Conservation (phyloP, 2,888 invertebrate species). For the Drosophila mayaguana region DNA sequence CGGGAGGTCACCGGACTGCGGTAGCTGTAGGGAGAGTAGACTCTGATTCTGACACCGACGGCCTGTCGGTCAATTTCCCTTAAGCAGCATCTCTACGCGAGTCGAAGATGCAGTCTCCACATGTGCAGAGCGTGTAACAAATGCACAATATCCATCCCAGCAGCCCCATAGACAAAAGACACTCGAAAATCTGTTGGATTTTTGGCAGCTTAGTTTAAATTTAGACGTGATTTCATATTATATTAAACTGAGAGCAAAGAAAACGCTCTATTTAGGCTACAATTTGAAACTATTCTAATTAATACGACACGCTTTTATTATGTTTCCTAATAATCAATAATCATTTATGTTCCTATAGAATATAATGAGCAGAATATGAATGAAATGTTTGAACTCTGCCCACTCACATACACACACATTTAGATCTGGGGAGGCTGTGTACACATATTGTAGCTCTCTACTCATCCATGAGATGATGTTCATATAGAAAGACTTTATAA, state of each 20-base stretch:
- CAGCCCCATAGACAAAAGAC: slow-evolving; percentile 64
- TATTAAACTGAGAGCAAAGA: slow-evolving; percentile 2
- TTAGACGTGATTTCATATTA: slow-evolving; percentile 62
- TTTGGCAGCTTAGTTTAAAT: slow-evolving; percentile 56
- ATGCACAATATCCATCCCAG: slow-evolving; percentile 34
- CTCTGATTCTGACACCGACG: slow-evolving; percentile 26
- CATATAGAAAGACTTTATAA: slow-evolving; percentile 75
- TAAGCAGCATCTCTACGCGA: slow-evolving; percentile 55
- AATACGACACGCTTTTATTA: slow-evolving; percentile 41
- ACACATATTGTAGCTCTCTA: slow-evolving; percentile 40
- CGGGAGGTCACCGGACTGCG: slow-evolving; percentile 58
- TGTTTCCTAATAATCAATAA: slow-evolving; percentile 50
- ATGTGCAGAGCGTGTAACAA: slow-evolving; percentile 42
- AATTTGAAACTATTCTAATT: slow-evolving; percentile 30
- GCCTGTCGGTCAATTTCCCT: slow-evolving; percentile 65
- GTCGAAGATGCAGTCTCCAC: slow-evolving; percentile 47
- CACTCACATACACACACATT: slow-evolving; percentile 17
- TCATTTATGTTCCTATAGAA: slow-evolving; percentile 34
- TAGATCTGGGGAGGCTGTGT: slow-evolving; percentile 4
- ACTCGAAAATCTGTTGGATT: slow-evolving; percentile 50
- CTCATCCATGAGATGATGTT: slow-evolving; percentile 69
- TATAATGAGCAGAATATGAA: slow-evolving; percentile 39
- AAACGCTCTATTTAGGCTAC: slow-evolving; percentile 7
- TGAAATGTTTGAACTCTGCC: slow-evolving; percentile 49
- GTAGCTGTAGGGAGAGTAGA: slow-evolving; percentile 29